phyloP scores from a whole-genome alignment of 2,888 invertebrate genomes.

The Coelogynopora nodosa region DNA sequence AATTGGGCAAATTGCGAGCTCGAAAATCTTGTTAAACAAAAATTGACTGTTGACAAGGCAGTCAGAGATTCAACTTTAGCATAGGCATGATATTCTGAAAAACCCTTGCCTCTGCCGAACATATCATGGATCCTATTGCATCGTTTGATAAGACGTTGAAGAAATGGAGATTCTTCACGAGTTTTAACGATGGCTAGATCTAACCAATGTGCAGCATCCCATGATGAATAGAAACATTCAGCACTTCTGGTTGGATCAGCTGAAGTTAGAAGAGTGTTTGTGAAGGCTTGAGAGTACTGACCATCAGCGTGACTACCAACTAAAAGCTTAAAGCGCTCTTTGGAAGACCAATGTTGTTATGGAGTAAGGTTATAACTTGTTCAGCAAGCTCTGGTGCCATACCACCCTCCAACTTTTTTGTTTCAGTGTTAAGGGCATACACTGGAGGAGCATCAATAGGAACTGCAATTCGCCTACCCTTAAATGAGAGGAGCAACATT shows the following conservation, averaged over 20 bases:
- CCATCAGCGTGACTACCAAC: background rate
- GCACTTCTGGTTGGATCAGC: background rate
- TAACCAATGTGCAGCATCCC: background rate
- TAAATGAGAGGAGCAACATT: background rate
- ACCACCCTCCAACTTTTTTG: background rate
- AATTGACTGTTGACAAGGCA: background rate
- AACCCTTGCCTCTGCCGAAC: background rate
- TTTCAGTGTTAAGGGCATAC: background rate
- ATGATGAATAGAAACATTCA: background rate
- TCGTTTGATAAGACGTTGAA: background rate
- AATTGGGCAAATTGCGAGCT: background rate
- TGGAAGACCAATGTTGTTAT: background rate
- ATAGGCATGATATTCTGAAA: background rate
- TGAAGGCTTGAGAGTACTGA: background rate
- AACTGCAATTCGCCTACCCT: background rate
- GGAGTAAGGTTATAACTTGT: background rate
- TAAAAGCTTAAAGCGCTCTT: background rate
- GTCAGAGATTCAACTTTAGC: background rate
- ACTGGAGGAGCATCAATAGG: background rate
- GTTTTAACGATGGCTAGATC: background rate
- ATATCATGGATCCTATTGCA: background rate
- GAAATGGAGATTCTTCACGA: background rate
- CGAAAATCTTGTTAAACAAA: background rate
- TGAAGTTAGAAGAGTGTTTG: background rate
- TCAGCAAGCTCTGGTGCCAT: background rate